phyloP scores from a whole-genome alignment of 2,797 vertebrate genomes.

The Anguilla obscura region DNA sequence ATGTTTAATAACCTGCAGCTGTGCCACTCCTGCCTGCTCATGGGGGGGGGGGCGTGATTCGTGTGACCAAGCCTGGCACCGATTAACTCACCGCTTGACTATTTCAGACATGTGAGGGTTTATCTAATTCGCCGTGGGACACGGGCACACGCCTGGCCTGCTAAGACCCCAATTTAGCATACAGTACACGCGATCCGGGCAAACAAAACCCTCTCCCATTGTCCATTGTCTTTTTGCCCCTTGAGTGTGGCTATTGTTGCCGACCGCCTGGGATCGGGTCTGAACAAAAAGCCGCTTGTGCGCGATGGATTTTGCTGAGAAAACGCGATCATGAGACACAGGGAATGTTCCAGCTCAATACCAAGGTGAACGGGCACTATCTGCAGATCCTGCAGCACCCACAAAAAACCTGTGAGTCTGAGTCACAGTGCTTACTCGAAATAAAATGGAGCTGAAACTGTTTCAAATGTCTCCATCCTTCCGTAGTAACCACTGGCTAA shows the following conservation, averaged over 20 bases:
- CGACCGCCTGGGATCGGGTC: constrained; percentile 30
- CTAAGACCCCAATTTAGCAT: not conserved
- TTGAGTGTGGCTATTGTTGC: constrained; percentile 45
- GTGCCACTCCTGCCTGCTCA: not conserved
- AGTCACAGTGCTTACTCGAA: not conserved
- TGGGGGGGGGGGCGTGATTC: no score
- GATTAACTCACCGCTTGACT: not conserved
- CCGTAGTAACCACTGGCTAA: not conserved
- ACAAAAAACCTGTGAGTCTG: not conserved
- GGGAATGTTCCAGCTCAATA: constrained; percentile 5
- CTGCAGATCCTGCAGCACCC: not conserved
- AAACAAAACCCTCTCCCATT: constrained; percentile 33
- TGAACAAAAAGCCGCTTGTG: constrained; percentile 46
- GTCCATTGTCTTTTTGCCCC: constrained; percentile 20
- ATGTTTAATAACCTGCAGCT: not conserved
- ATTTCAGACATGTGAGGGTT: constrained; percentile 9
- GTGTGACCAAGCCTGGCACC: not conserved
- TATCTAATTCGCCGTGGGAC: constrained; percentile 5
- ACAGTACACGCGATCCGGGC: not conserved
- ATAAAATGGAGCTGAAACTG: not conserved
- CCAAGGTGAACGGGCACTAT: constrained; percentile 23
- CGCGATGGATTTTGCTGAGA: constrained; percentile 22
- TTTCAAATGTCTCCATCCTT: not conserved
- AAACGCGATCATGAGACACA: constrained; percentile 40
- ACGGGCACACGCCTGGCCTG: not conserved